These are phyloP conservation scores for Molossus alvarezi DNA, from an alignment of 2,797 vertebrate genomes.

Conservation along the genomic window DNA sequence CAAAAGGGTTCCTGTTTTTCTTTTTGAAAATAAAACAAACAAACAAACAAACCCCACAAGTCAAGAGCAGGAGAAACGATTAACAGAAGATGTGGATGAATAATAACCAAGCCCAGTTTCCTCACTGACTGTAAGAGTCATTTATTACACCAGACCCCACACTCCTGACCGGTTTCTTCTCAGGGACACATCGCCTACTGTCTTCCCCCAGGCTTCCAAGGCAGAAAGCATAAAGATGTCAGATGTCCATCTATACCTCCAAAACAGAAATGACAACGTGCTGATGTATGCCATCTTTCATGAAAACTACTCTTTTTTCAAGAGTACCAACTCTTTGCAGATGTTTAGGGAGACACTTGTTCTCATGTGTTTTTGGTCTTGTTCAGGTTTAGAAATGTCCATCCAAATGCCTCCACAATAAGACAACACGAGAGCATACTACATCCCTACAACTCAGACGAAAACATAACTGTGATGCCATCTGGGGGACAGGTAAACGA, in stretches of 20 bases:
- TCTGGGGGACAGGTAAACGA: background rate
- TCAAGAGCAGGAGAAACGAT: background rate
- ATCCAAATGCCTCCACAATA: background rate
- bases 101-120: background rate
- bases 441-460: background rate
- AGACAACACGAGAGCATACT: background rate
- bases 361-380: background rate
- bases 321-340: background rate
- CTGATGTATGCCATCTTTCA: background rate
- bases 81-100: background rate
- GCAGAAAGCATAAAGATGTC: background rate
- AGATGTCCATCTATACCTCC: background rate
- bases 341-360: background rate
- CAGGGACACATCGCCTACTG: accelerated
- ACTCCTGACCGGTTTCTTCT: background rate
- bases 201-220: too few species aligned
- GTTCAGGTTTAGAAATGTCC: background rate
- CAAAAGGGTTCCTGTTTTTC: background rate
- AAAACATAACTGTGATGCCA: background rate
- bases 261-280: background rate
- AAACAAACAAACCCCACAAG: background rate
- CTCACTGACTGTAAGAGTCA: background rate
- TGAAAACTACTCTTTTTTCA: background rate
- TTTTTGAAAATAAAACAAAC: slow-evolving; percentile 42
- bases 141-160: background rate